Conservation (phyloP, 2,797 vertebrate species). For the Chrysocyon brachyurus region DNA sequence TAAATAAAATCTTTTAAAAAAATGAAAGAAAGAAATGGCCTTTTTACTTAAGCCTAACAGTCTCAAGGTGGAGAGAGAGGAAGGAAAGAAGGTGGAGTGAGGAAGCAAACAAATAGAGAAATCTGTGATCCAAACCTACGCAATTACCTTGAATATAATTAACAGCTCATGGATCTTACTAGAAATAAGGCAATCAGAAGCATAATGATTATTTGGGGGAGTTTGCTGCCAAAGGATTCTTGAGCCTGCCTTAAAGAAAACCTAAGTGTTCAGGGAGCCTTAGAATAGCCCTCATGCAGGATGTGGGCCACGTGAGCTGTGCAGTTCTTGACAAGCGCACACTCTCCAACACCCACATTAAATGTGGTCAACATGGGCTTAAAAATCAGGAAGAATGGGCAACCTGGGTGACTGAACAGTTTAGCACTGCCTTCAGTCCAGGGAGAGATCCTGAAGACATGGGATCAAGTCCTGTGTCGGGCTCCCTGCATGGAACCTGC, state of each 20-base stretch:
- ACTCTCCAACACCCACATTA: neutral
- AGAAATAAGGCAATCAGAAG: slow-evolving; percentile 28
- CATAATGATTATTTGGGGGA: neutral
- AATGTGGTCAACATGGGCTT: neutral
- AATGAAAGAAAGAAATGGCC: neutral
- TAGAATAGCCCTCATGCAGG: neutral
- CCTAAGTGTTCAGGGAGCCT: neutral
- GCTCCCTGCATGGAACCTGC: too few species aligned
- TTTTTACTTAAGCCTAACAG: neutral
- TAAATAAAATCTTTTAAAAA: too few species aligned
- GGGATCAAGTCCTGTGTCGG: too few species aligned
- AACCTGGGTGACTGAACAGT: too few species aligned
- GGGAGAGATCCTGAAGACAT: too few species aligned
- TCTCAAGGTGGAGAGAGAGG: neutral
- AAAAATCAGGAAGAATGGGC: neutral
- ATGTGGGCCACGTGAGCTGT: neutral
- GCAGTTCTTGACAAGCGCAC: neutral
- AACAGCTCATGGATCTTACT: neutral
- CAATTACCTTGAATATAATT: neutral
- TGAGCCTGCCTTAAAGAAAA: neutral
- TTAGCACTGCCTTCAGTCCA: too few species aligned
- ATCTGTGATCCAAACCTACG: neutral
- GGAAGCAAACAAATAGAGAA: neutral
- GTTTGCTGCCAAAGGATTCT: neutral
- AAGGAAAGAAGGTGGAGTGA: neutral